phyloP scores from a whole-genome alignment of 2,113 vertebrate genomes.

The Thomomys bottae region DNA sequence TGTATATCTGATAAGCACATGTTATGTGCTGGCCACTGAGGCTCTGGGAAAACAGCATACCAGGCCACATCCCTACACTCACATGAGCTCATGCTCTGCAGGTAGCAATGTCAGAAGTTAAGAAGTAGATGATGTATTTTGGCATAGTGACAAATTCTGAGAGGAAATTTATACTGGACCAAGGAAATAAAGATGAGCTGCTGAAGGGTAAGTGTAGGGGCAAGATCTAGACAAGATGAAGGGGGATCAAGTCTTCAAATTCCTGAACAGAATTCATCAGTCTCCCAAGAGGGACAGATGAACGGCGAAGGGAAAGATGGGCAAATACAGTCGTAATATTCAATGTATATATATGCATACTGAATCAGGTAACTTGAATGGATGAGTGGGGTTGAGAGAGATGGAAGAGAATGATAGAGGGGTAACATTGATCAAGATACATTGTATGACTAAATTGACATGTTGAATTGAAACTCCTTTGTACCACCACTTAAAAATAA shows the following conservation, averaged over 20 bases:
- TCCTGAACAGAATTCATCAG: neutral
- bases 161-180: constrained; percentile 5
- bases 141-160: constrained; percentile 20
- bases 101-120: neutral
- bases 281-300: too few species aligned
- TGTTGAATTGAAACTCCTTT: too few species aligned
- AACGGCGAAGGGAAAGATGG: too few species aligned
- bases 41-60: neutral
- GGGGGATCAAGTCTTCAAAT: neutral
- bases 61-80: neutral
- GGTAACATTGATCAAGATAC: too few species aligned
- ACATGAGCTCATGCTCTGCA: neutral
- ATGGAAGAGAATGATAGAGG: too few species aligned
- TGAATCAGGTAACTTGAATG: too few species aligned
- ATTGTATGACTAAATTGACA: too few species aligned
- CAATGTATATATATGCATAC: too few species aligned
- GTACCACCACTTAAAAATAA: too few species aligned
- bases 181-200: neutral
- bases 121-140: constrained; percentile 14
- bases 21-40: neutral
- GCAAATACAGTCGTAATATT: too few species aligned
- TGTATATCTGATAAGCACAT: neutral
- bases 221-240: constrained; percentile 23
- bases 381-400: too few species aligned
- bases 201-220: neutral